Evolutionary conservation across 2,888 invertebrate genomes (phyloP).

Genomic region (Lasioglossum lativentre): DNA sequence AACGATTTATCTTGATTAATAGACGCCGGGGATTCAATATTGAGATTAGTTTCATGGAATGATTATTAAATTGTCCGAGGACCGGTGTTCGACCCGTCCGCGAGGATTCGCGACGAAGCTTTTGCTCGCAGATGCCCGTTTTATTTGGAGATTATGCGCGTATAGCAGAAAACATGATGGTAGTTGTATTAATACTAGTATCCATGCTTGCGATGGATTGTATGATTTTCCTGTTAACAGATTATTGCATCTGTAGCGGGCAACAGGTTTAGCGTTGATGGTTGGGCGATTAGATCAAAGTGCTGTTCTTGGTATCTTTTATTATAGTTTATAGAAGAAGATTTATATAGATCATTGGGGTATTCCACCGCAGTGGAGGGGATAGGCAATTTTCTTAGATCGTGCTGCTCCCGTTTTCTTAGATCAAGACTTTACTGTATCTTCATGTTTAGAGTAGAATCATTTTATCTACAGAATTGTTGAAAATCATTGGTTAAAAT

Average conservation of each 20-base stretch:
- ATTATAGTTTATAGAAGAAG: background rate
- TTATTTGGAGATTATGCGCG: background rate
- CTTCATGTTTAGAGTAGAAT: background rate
- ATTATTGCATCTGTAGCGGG: background rate
- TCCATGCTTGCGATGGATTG: background rate
- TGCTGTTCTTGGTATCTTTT: background rate
- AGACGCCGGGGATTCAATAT: background rate
- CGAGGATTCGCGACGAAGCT: background rate
- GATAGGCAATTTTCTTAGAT: too few relatives aligned
- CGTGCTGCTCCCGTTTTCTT: too few relatives aligned
- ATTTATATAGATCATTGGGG: background rate
- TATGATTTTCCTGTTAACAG: background rate
- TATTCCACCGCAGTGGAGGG: too few relatives aligned
- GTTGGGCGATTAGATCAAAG: background rate
- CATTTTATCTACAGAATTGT: too few relatives aligned
- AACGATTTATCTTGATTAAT: constrained; percentile 8
- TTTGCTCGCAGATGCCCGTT: background rate
- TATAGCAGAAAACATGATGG: background rate
- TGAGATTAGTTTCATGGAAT: background rate
- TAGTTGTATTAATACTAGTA: background rate
- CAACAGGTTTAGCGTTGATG: background rate
- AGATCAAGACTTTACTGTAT: too few relatives aligned
- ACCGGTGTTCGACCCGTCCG: background rate
- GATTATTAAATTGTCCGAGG: background rate
- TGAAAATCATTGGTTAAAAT: too few relatives aligned